These are phyloP conservation scores for Metalampra italica DNA, from an alignment of 2,888 invertebrate species.

Conservation along the genomic window DNA sequence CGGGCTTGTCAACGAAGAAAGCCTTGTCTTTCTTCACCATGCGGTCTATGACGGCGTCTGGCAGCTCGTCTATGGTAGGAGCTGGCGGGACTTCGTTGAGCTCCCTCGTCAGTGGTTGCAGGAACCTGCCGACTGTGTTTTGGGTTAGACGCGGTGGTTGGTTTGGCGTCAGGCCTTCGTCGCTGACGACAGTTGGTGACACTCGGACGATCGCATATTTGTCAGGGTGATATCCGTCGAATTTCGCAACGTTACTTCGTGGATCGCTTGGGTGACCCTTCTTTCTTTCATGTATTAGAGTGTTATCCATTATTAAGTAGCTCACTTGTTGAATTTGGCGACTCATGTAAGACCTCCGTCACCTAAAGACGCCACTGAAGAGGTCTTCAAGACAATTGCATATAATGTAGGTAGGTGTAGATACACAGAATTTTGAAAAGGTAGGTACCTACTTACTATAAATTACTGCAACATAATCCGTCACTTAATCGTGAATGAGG, in stretches of 20 bases:
- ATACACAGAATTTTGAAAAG: no score
- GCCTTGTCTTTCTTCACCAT: constrained; percentile 71
- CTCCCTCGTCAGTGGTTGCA: constrained; percentile 62
- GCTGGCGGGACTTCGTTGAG: constrained; percentile 53
- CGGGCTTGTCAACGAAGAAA: constrained; percentile 77
- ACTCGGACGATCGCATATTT: constrained; percentile 36
- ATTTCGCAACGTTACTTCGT: constrained; percentile 56
- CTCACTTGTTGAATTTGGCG: not conserved
- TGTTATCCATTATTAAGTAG: not conserved
- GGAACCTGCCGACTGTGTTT: constrained; percentile 57
- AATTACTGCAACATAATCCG: no score
- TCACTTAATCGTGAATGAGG: no score
- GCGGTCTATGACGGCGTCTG: constrained; percentile 61
- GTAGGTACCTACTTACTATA: no score
- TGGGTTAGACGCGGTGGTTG: constrained; percentile 69
- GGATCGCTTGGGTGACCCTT: constrained; percentile 42
- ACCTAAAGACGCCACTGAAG: no score
- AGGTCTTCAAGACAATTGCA: no score
- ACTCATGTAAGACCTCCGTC: no score
- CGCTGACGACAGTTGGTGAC: constrained; percentile 40
- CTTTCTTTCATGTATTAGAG: not conserved
- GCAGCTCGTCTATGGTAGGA: constrained; percentile 59
- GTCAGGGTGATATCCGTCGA: constrained; percentile 49
- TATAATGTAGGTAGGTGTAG: no score
- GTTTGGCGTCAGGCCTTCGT: constrained; percentile 60